Percentiles rank a stretch among this genome's conserved stretches.
Evolutionary conservation across 2,113 vertebrate species (phyloP).

Genomic region (Pan paniscus): DNA sequence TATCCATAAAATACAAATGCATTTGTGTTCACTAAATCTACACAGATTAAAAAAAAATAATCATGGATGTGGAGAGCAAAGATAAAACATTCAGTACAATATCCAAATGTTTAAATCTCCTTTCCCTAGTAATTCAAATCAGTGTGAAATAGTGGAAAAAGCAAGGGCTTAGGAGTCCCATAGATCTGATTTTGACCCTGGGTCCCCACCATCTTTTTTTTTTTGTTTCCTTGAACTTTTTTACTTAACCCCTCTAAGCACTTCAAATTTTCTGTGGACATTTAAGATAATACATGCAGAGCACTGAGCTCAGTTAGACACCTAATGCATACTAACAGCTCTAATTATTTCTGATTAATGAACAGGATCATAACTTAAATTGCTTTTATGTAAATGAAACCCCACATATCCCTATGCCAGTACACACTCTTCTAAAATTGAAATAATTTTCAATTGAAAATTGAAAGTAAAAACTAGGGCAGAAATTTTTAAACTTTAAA

Average conservation of each 20-base stretch:
- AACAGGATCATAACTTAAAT: constrained; percentile 27
- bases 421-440: not conserved
- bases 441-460: not conserved
- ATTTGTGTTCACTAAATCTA: too few relatives aligned
- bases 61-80: not conserved
- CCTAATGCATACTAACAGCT: not conserved
- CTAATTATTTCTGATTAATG: constrained; percentile 49
- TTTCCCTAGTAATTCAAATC: not conserved
- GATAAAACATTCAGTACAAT: not conserved
- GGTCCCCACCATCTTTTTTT: not conserved
- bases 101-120: too few relatives aligned
- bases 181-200: not conserved
- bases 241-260: not conserved
- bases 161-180: not conserved
- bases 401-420: not conserved
- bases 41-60: not conserved
- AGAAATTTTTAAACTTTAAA: not conserved
- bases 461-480: not conserved
- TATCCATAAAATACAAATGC: too few relatives aligned
- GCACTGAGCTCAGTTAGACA: not conserved
- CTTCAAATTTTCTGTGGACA: not conserved
- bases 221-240: not conserved
- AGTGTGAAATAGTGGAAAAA: not conserved
- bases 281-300: not conserved
- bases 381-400: constrained; percentile 41